Evolutionary conservation across 92 coral and sea anemone genomes (phyloP), one percentile per base, ranked within the genome.

Genomic region (Phenganax marumi): DNA sequence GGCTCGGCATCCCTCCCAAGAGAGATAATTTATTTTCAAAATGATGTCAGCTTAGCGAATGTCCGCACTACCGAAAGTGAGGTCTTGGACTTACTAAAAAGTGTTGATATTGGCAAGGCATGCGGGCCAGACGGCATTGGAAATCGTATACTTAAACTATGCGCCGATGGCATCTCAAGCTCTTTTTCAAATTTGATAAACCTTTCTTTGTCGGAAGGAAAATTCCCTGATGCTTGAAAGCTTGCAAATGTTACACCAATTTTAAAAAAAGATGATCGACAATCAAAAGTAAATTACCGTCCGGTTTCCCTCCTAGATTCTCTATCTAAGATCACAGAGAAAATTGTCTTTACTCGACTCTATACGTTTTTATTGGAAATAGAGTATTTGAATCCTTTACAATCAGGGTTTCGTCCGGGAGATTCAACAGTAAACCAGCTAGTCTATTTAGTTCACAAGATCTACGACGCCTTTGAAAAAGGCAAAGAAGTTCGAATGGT

Each of bases 401-500:
- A 89, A 49, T 86, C 88, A 17, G 92, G 90, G 16, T 89, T 86
- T 84, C 86, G 87, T 7, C 92, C 88, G 6, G 81, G 90, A 22
- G 86, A 87, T 60, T 87, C 88, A 21, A 84, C 92, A 25, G 82
- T 84, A 19, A 87, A 79, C 66, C 88, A 87, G 47, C 81, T 90
- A 54, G 60, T 84, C n/a, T 84, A 19, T 77, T 33, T 86, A 12
- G 86, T 87, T 65, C 89, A 89, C 66, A 81, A 61, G 73, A 83
- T 86, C 52, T 86, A 86, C 26, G 52, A 82, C 50, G 89, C 89
- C 17, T 73, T 89, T 50, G 89, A 89, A 58, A 21, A 63, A 9
- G 90, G 92, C 23, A 84, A 86, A 52, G 90, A 89, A 68, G 90
- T 89, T n/a, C 85, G 90, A 24, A 74, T 84, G 88, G 86, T 89